Evolutionary conservation across 2,113 vertebrate species (phyloP).

Genomic region (Balaeniceps rex): DNA sequence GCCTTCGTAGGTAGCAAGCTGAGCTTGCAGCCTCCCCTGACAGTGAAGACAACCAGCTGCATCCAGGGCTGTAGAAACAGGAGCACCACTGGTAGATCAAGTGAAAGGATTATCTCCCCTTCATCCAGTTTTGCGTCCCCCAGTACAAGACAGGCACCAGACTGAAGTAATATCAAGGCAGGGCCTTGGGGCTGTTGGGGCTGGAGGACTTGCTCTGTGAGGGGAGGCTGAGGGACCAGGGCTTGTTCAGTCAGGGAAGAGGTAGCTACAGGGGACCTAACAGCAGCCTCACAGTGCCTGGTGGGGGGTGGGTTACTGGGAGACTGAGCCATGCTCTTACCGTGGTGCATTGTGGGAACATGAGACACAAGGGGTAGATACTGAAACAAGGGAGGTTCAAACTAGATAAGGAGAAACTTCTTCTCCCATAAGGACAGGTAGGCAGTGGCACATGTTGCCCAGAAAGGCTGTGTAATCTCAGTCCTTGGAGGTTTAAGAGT

Average conservation of each 20-base stretch:
- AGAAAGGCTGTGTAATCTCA: neutral
- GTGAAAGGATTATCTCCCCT: neutral
- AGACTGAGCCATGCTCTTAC: neutral
- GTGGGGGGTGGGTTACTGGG: fast-evolving
- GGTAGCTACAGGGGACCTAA: neutral
- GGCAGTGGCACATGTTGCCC: neutral
- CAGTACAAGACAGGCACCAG: neutral
- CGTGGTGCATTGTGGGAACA: neutral
- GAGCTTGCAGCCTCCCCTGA: neutral
- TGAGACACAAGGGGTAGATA: neutral
- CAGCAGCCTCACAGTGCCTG: fast-evolving
- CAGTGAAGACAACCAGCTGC: neutral
- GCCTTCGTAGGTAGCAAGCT: neutral
- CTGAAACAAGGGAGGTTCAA: neutral
- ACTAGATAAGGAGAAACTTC: neutral
- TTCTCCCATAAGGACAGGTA: neutral
- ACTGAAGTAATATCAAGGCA: neutral
- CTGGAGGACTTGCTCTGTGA: neutral
- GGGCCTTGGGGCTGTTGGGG: neutral
- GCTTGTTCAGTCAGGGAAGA: neutral
- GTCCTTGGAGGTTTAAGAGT: neutral
- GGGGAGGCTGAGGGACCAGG: neutral
- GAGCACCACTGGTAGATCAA: neutral
- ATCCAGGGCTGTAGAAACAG: neutral
- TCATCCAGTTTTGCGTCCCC: neutral